Evolutionary conservation across 2,113 vertebrate species (phyloP), one percentile per base, ranked within the genome.

Genomic region (Strix aluco): DNA sequence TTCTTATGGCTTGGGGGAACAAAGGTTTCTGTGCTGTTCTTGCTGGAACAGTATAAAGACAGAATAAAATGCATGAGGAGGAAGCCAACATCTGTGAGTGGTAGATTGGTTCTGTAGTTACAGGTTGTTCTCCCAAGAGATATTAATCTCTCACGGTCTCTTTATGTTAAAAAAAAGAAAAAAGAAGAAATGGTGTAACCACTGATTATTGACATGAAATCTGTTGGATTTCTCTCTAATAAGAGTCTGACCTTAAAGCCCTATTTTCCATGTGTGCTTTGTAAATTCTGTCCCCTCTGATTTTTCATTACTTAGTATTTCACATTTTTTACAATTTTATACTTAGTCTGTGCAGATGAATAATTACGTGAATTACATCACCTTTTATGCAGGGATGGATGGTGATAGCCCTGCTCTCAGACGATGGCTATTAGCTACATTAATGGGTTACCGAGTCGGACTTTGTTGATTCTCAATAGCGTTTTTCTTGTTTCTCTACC

Each of bases 181-280:
- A 13, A 29, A 80, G 69, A 59, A 20, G 44, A 46, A 32, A 19
- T 6, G 15, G 23, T 0, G 0, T 47, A 59, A 71, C 22, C 9
- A 17, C 20, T 21, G 22, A 8, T 52, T 12, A 21, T 0, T 77
- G 30, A 22, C 5, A 3, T 9, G 55, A 54, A 34, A 6, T 27
- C 26, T 55, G 21, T 10, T 67, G 20, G 12, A 16, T 47, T 79
- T 77, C 20, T 69, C 70, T 40, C 10, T 57, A 18, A 3, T 36
- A 30, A 30, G 19, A 42, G 42, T 72, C 30, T 66, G 49, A 46
- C 59, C 23, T 65, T 51, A 16, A 0, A 3, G 9, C 29, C 30
- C 11, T 2, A 0, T 54, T 91, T 12, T 69, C 29, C 10, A 11
- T 0, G 1, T 7, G 10, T 46, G 65, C 46, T 12, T 62, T 73